Conservation (phyloP, 2,113 vertebrate species). For the Numida meleagris region DNA sequence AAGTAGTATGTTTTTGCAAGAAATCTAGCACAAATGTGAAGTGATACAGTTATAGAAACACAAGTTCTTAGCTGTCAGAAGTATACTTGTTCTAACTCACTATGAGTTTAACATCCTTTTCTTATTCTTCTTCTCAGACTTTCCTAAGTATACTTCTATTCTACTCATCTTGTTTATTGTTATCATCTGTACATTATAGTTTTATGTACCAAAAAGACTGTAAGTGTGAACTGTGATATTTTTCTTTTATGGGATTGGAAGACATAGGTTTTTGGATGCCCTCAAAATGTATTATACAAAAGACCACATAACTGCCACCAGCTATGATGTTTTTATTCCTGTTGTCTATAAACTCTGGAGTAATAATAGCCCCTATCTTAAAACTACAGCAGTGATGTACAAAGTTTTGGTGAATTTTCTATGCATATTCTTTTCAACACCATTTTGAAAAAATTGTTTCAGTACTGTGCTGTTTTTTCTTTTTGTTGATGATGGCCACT, state of each 20-base stretch:
- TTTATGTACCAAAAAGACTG: neutral
- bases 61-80: neutral
- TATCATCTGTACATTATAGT: neutral
- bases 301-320: neutral
- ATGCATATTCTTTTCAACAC: neutral
- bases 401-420: neutral
- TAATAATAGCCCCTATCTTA: neutral
- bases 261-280: neutral
- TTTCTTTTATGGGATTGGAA: neutral
- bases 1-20: neutral
- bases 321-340: neutral
- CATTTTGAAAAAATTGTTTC: neutral
- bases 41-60: neutral
- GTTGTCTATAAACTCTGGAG: neutral
- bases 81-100: neutral
- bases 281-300: neutral
- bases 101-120: neutral
- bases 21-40: neutral
- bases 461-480: rapidly evolving
- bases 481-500: neutral
- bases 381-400: neutral
- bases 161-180: neutral
- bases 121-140: neutral
- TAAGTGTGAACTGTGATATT: neutral
- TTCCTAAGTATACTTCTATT: neutral